Conservation (phyloP, 2,888 invertebrate species). For the Amphiduros pacificus region DNA sequence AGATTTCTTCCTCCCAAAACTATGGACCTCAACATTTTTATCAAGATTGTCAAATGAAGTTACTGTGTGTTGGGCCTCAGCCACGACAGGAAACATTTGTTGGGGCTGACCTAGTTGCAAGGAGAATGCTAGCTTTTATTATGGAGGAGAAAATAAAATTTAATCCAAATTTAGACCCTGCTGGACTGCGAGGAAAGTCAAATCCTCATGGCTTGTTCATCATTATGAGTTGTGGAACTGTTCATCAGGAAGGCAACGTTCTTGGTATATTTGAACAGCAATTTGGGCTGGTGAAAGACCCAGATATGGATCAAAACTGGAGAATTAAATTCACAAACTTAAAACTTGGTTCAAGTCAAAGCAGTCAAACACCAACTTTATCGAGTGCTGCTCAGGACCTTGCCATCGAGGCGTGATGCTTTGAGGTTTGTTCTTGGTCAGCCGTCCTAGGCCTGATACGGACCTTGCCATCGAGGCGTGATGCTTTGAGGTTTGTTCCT, state of each 20-base stretch:
- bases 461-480: no score
- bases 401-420: no score
- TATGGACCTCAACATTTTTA: conserved; percentile 55
- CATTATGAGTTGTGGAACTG: conserved; percentile 68
- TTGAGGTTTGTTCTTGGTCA: no score
- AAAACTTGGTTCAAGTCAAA: conserved; percentile 7
- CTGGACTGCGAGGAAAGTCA: conserved; percentile 66
- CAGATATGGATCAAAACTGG: conserved; percentile 69
- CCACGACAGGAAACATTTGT: conserved; percentile 28
- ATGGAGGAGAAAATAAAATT: conserved; percentile 58
- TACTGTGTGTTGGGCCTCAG: conserved; percentile 26
- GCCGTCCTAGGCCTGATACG: no score
- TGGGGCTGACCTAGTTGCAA: conserved; percentile 35
- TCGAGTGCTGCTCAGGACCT: background rate
- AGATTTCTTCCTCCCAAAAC: conserved; percentile 24
- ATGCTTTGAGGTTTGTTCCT: no score
- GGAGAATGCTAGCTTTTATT: conserved; percentile 37
- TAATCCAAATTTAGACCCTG: conserved; percentile 66
- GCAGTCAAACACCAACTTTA: background rate
- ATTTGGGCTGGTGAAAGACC: conserved; percentile 70
- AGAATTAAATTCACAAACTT: conserved; percentile 66
- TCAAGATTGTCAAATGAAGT: conserved; percentile 37
- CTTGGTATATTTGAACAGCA: conserved; percentile 71
- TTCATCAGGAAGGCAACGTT: conserved; percentile 64
- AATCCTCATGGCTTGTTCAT: conserved; percentile 69